Evolutionary conservation across 1,140 invertebrate species (phyloP), one percentile per base, ranked within the genome.

Genomic region (Orchesella cincta): DNA sequence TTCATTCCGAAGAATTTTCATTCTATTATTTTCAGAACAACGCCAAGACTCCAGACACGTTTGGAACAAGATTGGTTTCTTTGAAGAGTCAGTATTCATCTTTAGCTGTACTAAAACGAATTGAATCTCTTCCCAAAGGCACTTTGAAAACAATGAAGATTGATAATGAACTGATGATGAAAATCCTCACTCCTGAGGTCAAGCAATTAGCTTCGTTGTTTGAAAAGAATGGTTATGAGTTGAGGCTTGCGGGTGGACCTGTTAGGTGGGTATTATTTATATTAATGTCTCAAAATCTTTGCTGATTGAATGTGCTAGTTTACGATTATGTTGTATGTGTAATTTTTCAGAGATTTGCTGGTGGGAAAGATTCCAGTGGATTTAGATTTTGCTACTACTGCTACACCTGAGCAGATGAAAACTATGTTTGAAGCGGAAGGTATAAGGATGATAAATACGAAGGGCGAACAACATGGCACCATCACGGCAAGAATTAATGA

Each of bases 391-490:
- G 98, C 98, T 1, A 98, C 97, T 12, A 93, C 92, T 46, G 98
- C 98, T 3, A 99, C 97, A 1, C 98, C 98, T 0, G 88, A 92
- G 26, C 87, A 99, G 88, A 99, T 99, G 96, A 98, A 97, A 86
- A 88, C 92, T 73, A 95, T 99, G 90, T 99, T 99, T 84, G 90
- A 86, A 1, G 86, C 88, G 70, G 95, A 98, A 88, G 87, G 92
- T 71, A 89, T 99, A 26, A 87, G 97, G 82, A 93, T 98, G 92
- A 92, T 99, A 18, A 98, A 99, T 86, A 88, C 88, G 33, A 95
- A 92, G 81, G 98, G 98, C 16, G 96, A 98, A 86, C 95, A 93
- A 83, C 98, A 99, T 90, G 98, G 98, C 0, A 99, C 98, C 1
- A 93, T 99, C 72, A 99, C 97, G n/a, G 90, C 94, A 2, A 89